Conservation (phyloP, 2,888 invertebrate genomes). For the Alcis repandata region DNA sequence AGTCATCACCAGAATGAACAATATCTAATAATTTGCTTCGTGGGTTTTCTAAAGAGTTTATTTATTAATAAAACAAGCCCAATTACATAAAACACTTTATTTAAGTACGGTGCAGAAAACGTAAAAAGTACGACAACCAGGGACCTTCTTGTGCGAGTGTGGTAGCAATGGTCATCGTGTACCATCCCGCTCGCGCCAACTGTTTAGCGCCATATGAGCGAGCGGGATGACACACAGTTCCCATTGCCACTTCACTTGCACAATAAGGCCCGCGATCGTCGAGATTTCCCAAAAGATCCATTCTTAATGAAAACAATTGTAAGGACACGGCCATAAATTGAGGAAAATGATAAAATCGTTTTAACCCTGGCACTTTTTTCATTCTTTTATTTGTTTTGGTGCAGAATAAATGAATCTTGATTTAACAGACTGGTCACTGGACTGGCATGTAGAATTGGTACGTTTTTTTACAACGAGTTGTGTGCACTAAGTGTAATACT, state of each 20-base stretch:
- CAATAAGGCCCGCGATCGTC: too few species aligned
- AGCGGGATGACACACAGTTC: too few species aligned
- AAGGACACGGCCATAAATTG: slow-evolving; percentile 23
- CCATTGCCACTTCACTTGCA: too few species aligned
- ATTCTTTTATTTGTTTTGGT: slow-evolving; percentile 6
- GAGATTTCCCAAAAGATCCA: slow-evolving; percentile 27
- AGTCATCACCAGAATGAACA: too few species aligned
- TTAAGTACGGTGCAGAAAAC: not conserved
- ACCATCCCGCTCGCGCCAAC: too few species aligned
- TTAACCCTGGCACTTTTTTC: slow-evolving; percentile 1
- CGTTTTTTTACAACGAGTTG: slow-evolving; percentile 64
- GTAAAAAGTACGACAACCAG: not conserved
- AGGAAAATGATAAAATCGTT: slow-evolving; percentile 15
- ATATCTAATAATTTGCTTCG: too few species aligned
- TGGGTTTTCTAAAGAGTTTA: not conserved
- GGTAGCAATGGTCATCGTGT: too few species aligned
- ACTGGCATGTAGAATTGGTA: slow-evolving; percentile 68
- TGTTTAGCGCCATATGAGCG: too few species aligned
- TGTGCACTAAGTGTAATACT: slow-evolving; percentile 75
- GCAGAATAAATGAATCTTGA: slow-evolving; percentile 3
- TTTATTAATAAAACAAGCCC: slow-evolving; percentile 2
- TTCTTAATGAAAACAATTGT: slow-evolving; percentile 18
- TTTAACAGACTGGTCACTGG: slow-evolving; percentile 50
- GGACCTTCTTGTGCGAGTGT: too few species aligned
- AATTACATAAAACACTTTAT: not conserved